Conservation (phyloP, 1,140 invertebrate species). For the Dendrolimus punctatus region DNA sequence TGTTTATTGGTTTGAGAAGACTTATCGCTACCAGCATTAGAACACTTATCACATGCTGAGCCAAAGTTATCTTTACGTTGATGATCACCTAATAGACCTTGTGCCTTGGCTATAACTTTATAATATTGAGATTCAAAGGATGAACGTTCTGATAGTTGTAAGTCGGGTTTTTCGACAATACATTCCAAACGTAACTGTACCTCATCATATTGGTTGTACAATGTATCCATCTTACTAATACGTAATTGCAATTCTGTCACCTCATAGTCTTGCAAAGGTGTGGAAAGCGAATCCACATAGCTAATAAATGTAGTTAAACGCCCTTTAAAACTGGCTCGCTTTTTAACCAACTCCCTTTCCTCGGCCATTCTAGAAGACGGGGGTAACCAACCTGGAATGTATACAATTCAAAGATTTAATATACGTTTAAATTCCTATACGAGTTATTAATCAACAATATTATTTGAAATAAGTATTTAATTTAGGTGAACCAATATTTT, state of each 20-base stretch:
- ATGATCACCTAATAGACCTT: neutral
- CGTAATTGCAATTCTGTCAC: slow-evolving; percentile 1
- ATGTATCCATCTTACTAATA: neutral
- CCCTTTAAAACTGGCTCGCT: slow-evolving; percentile 5
- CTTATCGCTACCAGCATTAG: neutral
- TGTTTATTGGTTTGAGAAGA: neutral
- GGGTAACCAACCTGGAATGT: no score
- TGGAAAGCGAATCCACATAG: neutral
- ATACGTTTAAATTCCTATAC: no score
- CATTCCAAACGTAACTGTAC: slow-evolving; percentile 2
- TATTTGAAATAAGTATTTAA: no score
- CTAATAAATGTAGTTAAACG: slow-evolving; percentile 2
- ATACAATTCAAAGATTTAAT: no score
- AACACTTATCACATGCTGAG: no score
- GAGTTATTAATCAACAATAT: no score
- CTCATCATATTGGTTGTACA: slow-evolving; percentile 2
- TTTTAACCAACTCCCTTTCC: neutral
- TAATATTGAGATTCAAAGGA: slow-evolving; percentile 1
- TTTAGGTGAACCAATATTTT: no score
- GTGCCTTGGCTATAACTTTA: neutral
- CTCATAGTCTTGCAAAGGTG: neutral
- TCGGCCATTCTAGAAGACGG: no score
- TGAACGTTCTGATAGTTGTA: neutral
- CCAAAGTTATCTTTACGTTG: neutral
- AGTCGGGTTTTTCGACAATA: neutral